A percentile compares a stretch with the other conserved stretches of the same genome.
Conservation (phyloP, 2,113 vertebrate genomes). For the Myotis yumanensis region DNA sequence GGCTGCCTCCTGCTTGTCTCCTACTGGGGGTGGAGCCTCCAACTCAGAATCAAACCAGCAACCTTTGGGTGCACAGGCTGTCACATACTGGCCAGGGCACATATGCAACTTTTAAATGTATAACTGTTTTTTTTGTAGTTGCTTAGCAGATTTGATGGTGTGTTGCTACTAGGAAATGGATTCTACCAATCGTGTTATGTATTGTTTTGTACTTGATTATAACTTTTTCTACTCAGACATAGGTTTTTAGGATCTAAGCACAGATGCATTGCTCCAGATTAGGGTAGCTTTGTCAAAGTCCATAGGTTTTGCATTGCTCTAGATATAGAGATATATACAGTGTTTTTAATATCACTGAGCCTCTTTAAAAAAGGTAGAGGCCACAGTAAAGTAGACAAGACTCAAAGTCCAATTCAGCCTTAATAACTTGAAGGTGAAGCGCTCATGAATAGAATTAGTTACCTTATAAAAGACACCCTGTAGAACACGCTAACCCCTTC, state of each 20-base stretch:
- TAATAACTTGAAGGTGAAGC: background rate
- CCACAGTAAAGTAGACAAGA: background rate
- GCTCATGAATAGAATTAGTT: background rate
- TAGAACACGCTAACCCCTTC: background rate
- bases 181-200: background rate
- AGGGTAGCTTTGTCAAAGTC: background rate
- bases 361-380: background rate
- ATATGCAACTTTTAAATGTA: background rate
- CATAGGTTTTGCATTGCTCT: background rate
- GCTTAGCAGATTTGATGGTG: background rate
- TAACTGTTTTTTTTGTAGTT: background rate
- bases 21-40: too few species aligned
- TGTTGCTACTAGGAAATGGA: background rate
- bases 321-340: background rate
- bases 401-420: background rate
- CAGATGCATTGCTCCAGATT: background rate
- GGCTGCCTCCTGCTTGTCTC: too few species aligned
- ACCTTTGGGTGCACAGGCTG: background rate
- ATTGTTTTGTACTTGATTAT: background rate
- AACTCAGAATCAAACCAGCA: background rate
- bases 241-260: background rate
- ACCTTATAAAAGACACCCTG: background rate
- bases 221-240: background rate
- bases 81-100: background rate
- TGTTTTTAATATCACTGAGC: background rate